A percentile compares a stretch with the other conserved stretches of the same genome.
These are phyloP conservation scores for Tiliacea citrago DNA, from an alignment of 2,888 invertebrate genomes.

Conservation along the genomic window DNA sequence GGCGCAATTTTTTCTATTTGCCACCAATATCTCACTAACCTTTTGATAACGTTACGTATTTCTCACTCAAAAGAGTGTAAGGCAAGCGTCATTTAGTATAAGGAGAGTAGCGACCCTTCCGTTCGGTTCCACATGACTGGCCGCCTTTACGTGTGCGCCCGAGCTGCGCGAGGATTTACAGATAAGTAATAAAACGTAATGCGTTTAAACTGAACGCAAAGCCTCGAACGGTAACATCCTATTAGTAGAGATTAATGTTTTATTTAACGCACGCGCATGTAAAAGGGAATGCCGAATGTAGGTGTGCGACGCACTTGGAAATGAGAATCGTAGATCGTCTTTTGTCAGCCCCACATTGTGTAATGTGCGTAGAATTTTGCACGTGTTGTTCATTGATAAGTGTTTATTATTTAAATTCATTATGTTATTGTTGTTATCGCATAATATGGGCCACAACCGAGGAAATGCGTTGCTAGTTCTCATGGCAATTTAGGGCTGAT, in stretches of 20 bases:
- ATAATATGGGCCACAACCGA: constrained; percentile 29
- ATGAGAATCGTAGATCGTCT: constrained; percentile 67
- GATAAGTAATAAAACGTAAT: constrained; percentile 80
- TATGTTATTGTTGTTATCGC: constrained; percentile 50
- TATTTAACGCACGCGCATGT: constrained; percentile 66
- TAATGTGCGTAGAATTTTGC: constrained; percentile 37
- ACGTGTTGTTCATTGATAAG: constrained; percentile 56
- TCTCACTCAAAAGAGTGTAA: constrained; percentile 67
- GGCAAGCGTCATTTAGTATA: constrained; percentile 76
- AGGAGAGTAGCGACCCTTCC: constrained; percentile 80
- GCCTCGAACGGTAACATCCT: constrained; percentile 70
- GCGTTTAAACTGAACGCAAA: constrained; percentile 71
- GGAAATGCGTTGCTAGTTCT: constrained; percentile 37
- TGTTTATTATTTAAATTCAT: constrained; percentile 45
- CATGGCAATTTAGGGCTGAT: constrained; percentile 31
- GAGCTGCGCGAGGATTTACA: constrained; percentile 71
- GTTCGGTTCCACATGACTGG: constrained; percentile 76
- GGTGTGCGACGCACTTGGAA: constrained; percentile 55
- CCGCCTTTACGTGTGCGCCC: constrained; percentile 72
- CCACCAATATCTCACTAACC: constrained; percentile 60
- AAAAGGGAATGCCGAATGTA: constrained; percentile 63
- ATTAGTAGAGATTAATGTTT: constrained; percentile 78
- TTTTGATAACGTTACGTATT: constrained; percentile 62
- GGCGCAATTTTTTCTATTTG: constrained; percentile 49
- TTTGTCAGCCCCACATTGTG: constrained; percentile 55